These are phyloP conservation scores for Paratilapia polleni DNA, from an alignment of 2,113 vertebrate genomes.

Conservation along the genomic window DNA sequence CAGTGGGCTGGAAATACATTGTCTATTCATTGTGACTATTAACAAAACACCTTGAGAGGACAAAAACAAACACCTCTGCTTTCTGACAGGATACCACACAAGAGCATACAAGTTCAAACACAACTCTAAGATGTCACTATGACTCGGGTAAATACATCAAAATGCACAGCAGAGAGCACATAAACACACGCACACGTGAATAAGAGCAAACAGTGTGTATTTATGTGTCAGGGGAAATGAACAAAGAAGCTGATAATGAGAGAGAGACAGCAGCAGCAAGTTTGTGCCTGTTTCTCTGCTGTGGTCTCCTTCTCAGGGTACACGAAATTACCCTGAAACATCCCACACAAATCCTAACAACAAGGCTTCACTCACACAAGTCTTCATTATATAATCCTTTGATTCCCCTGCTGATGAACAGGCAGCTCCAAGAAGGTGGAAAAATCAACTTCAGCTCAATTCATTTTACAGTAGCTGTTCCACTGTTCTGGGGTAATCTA, in stretches of 20 bases:
- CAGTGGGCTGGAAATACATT: slow-evolving; percentile 47
- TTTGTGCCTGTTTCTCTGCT: slow-evolving; percentile 42
- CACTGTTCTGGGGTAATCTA: too few species aligned
- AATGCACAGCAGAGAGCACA: slow-evolving; percentile 8
- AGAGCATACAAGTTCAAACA: slow-evolving; percentile 44
- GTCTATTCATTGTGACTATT: slow-evolving; percentile 25
- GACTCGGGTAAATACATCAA: slow-evolving; percentile 14
- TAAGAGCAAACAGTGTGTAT: neutral
- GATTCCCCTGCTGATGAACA: neutral
- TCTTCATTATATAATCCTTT: neutral
- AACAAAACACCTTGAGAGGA: slow-evolving; percentile 31
- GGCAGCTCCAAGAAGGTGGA: neutral
- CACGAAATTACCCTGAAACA: slow-evolving; percentile 43
- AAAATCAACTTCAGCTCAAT: neutral
- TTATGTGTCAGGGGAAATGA: neutral
- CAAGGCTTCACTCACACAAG: neutral
- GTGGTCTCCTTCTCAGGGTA: slow-evolving; percentile 31
- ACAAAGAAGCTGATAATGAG: slow-evolving; percentile 43
- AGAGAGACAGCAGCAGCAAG: slow-evolving; percentile 48
- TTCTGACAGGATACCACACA: slow-evolving; percentile 7
- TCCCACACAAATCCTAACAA: slow-evolving; percentile 38
- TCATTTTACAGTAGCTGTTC: too few species aligned
- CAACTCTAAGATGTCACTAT: slow-evolving; percentile 5
- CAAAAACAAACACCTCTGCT: slow-evolving; percentile 39
- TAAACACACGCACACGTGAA: slow-evolving; percentile 13